Evolutionary conservation across 1,140 invertebrate species (phyloP).

Genomic region (Hylyphantes graminicola): DNA sequence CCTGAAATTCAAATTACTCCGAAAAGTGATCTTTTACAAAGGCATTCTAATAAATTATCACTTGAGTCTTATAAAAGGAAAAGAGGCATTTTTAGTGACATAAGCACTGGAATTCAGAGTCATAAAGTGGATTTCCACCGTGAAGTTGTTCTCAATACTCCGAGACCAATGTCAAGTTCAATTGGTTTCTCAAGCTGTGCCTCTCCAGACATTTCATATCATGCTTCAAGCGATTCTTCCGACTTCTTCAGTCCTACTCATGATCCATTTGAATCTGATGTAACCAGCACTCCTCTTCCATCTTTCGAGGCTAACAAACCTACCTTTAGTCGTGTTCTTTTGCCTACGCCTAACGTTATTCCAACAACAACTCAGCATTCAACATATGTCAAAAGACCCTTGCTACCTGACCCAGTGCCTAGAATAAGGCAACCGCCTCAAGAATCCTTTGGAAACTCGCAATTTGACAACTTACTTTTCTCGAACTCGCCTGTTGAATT

Average conservation of each 20-base stretch:
- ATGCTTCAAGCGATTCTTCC: neutral
- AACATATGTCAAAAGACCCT: neutral
- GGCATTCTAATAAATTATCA: neutral
- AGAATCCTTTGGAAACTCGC: no score
- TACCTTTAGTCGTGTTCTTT: neutral
- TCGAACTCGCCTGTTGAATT: no score
- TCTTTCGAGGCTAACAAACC: neutral
- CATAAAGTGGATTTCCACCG: no score
- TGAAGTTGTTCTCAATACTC: no score
- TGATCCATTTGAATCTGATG: conserved; percentile 2
- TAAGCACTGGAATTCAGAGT: neutral
- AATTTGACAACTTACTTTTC: no score
- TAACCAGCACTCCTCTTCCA: neutral
- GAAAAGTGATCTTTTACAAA: neutral
- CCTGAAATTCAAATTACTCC: conserved; percentile 26
- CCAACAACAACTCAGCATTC: neutral
- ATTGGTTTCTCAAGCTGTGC: no score
- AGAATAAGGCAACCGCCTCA: no score
- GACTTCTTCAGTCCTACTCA: neutral
- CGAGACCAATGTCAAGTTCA: no score
- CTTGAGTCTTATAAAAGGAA: neutral
- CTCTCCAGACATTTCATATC: neutral
- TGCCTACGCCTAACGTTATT: neutral
- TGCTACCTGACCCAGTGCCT: neutral
- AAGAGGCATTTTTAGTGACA: neutral